Evolutionary conservation across 1,140 invertebrate species (phyloP), one percentile per base, ranked within the genome.

Genomic region (Macrobrachium rosenbergii): DNA sequence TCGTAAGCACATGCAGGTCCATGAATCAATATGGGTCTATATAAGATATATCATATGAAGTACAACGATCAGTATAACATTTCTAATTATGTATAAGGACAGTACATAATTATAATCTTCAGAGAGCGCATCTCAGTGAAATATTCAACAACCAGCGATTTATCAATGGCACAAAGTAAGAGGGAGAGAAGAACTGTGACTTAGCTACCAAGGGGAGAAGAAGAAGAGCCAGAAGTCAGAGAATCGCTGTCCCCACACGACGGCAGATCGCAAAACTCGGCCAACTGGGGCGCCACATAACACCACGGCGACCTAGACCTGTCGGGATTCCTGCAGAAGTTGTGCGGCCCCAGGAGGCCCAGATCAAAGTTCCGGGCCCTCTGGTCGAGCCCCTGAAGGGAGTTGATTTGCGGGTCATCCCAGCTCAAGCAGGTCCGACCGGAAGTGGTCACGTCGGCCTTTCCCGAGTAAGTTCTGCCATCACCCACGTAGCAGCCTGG

Each of bases 241-340:
- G 37, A 11, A 37, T 37, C 43, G 83, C 43, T 45, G 37, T 73
- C 64, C 45, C 59, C 77, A 63, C 88, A 89, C 28, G 80, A 16
- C 8, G 80, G 80, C 21, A 87, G 67, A 63, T 87, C 84, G 83
- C 94, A 94, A 78, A 92, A 92, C 89, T 94, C 94, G 52, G 91
- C 91, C 84, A 92, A 90, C 1, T 92, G 91, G 6, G 90, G 82
- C 5, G 89, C 91, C 14, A 91, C 91, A 87, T 91, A 94, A 87
- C 94, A 94, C 94, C 94, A 94, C 0, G 94, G 94, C 19, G 90
- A 91, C 0, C 89, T 89, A 58, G 93, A 92, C n/a, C 85, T 88
- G 79, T 90, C 90, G 0, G 93, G 93, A 91, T 94, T 94, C 87
- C 94, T 91, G 88, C 94, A 94, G 87, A 92, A 93, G 90, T 94